A percentile compares a stretch with the other conserved stretches of the same genome.
Evolutionary conservation across 2,888 invertebrate genomes (phyloP).

Genomic region (Machimus atricapillus): DNA sequence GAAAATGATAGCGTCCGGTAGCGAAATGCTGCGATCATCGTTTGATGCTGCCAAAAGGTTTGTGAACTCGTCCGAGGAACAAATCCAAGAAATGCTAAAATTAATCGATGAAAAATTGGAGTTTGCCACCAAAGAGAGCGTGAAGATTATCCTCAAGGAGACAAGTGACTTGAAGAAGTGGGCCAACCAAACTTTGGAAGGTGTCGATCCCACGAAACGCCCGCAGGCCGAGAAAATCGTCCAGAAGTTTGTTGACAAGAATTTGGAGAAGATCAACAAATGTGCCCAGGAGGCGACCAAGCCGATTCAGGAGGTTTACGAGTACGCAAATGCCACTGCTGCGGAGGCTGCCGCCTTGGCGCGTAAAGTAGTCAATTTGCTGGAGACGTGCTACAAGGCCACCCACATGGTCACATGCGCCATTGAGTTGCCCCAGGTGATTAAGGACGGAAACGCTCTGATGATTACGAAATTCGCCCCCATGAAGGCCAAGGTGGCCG

Average conservation of each 20-base stretch:
- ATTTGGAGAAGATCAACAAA: background rate
- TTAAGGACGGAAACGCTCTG: background rate
- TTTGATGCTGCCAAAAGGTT: slow-evolving; percentile 1
- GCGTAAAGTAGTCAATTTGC: background rate
- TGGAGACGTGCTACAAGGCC: background rate
- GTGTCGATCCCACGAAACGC: background rate
- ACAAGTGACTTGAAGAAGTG: slow-evolving; percentile 2
- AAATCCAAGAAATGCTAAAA: background rate
- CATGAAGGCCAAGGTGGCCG: background rate
- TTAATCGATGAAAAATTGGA: slow-evolving; percentile 8
- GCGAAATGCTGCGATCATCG: background rate
- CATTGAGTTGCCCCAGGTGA: background rate
- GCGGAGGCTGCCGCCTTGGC: background rate
- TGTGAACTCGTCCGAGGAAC: background rate
- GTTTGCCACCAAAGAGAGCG: background rate
- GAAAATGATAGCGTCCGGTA: background rate
- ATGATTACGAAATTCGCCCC: background rate
- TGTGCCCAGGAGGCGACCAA: slow-evolving; percentile 6
- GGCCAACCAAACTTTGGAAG: background rate
- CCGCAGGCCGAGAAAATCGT: background rate
- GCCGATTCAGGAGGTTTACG: slow-evolving; percentile 20
- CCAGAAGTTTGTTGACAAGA: background rate
- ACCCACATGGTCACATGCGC: background rate
- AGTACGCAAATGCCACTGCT: slow-evolving; percentile 11
- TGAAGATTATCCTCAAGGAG: background rate